phyloP scores from a whole-genome alignment of 1,140 invertebrate genomes.

The Drosophila takahashii region DNA sequence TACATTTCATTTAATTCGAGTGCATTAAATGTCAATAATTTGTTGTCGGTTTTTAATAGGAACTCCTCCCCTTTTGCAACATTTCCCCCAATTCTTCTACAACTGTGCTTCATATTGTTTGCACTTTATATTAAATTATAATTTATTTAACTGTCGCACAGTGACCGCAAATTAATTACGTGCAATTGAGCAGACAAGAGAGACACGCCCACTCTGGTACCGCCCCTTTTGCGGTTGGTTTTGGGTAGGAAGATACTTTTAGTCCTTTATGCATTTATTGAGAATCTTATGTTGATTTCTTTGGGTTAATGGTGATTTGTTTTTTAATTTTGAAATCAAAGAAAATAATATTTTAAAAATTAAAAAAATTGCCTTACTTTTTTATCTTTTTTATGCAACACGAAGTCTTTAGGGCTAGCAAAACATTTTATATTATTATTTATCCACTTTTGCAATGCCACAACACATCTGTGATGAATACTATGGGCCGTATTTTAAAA shows the following conservation, averaged over 20 bases:
- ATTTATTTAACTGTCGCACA: slow-evolving; percentile 4
- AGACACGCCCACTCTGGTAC: background rate
- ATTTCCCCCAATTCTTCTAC: background rate
- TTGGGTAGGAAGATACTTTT: background rate
- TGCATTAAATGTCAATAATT: background rate
- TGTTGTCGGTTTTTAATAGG: background rate
- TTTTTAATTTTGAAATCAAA: no score
- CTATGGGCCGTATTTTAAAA: slow-evolving; percentile 17
- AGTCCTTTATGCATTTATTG: slow-evolving; percentile 42
- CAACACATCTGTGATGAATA: slow-evolving; percentile 2
- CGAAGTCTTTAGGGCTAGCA: background rate
- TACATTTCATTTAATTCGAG: no score
- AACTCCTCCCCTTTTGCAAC: background rate
- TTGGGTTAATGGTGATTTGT: no score
- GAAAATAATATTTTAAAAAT: no score
- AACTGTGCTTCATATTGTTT: slow-evolving; percentile 23
- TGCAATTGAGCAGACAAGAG: slow-evolving; percentile 51
- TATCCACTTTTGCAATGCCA: background rate
- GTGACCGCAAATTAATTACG: slow-evolving; percentile 74
- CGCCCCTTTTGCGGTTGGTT: slow-evolving; percentile 29
- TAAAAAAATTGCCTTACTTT: no score
- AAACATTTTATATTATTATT: background rate
- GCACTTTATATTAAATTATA: slow-evolving; percentile 30
- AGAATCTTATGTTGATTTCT: background rate
- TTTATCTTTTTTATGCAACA: no score